phyloP scores from a whole-genome alignment of 1,140 invertebrate species.

The Drosophila watanabei region DNA sequence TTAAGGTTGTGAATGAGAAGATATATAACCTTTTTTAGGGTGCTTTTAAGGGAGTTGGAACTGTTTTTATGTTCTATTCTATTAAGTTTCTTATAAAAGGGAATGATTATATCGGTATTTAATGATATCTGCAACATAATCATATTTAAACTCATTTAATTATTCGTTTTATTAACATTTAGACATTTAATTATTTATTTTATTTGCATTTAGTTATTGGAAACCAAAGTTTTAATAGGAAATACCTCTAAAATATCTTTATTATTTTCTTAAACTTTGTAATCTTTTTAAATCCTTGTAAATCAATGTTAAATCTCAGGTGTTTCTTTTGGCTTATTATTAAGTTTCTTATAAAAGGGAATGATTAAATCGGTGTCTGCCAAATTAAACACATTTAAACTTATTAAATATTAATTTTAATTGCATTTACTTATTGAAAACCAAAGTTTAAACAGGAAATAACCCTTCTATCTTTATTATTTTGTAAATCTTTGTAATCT shows the following conservation, averaged over 20 bases:
- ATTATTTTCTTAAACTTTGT: neutral
- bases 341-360: neutral
- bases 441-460: too few relatives aligned
- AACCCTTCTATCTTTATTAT: neutral
- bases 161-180: neutral
- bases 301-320: constrained; percentile 21
- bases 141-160: neutral
- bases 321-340: neutral
- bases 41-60: neutral
- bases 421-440: constrained; percentile 1
- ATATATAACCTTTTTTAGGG: neutral
- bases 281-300: neutral
- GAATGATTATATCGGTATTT: too few relatives aligned
- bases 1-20: neutral
- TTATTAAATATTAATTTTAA: neutral
- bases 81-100: neutral
- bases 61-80: too few relatives aligned
- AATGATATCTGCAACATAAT: neutral
- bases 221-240: neutral
- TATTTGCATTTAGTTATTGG: neutral
- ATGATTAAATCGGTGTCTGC: neutral
- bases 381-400: neutral
- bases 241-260: neutral
- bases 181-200: too few relatives aligned
- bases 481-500: neutral